Evolutionary conservation across 2,888 invertebrate genomes (phyloP).

Genomic region (Melanostoma mellinum): DNA sequence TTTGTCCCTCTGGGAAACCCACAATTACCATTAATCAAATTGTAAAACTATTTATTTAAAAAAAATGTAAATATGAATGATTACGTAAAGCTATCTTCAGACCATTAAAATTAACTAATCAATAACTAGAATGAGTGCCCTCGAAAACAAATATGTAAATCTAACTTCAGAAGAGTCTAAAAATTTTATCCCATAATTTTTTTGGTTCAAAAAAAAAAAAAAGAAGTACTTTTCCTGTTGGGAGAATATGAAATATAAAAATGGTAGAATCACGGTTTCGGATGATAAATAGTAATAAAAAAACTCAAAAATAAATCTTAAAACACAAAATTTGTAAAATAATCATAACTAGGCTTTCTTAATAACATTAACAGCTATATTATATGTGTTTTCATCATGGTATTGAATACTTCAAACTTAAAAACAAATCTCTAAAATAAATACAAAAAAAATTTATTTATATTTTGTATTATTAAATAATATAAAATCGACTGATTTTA

Average conservation of each 20-base stretch:
- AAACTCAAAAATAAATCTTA: background rate
- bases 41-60: constrained; percentile 17
- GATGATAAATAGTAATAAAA: constrained; percentile 28
- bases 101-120: constrained; percentile 11
- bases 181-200: constrained; percentile 4
- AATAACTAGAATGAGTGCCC: constrained; percentile 23
- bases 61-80: too few species aligned
- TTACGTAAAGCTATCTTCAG: background rate
- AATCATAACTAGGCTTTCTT: constrained; percentile 46
- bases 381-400: constrained; percentile 27
- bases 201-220: constrained; percentile 10
- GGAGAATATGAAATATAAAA: constrained; percentile 9
- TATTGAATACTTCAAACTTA: constrained; percentile 31
- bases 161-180: background rate
- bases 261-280: constrained; percentile 59
- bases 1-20: too few species aligned
- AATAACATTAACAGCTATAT: constrained; percentile 30
- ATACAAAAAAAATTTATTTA: constrained; percentile 53
- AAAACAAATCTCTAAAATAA: constrained; percentile 21
- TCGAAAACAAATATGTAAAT: constrained; percentile 30
- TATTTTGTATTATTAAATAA: constrained; percentile 72
- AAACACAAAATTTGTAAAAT: constrained; percentile 43
- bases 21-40: background rate
- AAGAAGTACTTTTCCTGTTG: constrained; percentile 28
- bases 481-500: constrained; percentile 72